Evolutionary conservation across 2,888 invertebrate genomes (phyloP), one percentile per base, ranked within the genome.

Genomic region (Eristalis tenax): DNA sequence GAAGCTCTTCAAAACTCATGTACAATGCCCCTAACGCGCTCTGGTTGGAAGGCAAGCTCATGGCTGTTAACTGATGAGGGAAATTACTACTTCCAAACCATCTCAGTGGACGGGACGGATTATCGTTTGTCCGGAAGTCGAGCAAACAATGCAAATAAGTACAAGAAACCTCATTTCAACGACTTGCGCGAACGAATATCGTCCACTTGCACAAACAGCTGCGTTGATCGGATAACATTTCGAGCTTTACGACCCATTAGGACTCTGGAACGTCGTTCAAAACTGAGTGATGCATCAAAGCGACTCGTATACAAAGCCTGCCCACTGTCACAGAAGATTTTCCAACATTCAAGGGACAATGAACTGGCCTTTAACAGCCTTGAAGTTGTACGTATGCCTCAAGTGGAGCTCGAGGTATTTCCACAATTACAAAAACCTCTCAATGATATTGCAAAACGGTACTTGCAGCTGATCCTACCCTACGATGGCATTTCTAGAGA

Each of bases 311-410:
- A 91, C 71, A 90, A 90, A 68, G 92, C 93, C 1, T 92, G 93
- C 6, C 93, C 93, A 5, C 88, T 93, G n/a, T 92, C 92, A 0
- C 91, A 90, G 32, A 93, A 93, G 79, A 90, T 91, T 1, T 89
- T 89, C 1, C 91, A 91, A 66, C 90, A 90, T 18, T 90, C 91
- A 0, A 75, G 90, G 22, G 92, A 92, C 63, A 91, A 91, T 75
- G 91, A 91, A 73, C 90, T 91, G 11, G 91, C 91, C 35, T 91
- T 91, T 3, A 92, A 91, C 26, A 91, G 91, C 76, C 90, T 92
- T 90, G 91, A 92, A 6, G 90, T 93, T 0, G 92, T 91, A 2
- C 90, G 91, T 77, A 92, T 93, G 92, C 93, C 93, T 26, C 90
- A 90, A 1, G 91, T 93, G 0, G 91, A 93, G 83, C 73, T 93